These are phyloP conservation scores for Caenorhabditis sp. DNA, from an alignment of 2,888 invertebrate species.

Conservation along the genomic window DNA sequence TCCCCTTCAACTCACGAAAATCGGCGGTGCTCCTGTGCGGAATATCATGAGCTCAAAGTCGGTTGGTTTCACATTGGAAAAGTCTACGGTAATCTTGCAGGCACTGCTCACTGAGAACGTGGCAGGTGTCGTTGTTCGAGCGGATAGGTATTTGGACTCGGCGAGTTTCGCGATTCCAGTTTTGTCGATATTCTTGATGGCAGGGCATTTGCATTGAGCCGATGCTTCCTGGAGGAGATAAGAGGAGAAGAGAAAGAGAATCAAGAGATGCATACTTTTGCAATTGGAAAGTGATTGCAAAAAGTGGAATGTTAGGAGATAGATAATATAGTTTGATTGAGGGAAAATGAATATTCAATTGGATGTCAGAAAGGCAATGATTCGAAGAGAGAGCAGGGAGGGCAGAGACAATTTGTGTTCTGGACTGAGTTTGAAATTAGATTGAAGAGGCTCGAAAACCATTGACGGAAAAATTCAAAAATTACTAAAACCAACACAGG, in stretches of 20 bases:
- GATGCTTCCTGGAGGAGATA: background rate
- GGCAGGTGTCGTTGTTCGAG: background rate
- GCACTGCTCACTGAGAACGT: background rate
- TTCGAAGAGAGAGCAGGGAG: no score
- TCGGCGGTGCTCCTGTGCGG: background rate
- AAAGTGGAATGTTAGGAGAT: no score
- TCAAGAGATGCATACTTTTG: background rate
- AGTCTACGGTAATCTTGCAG: conserved; percentile 1
- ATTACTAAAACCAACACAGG: no score
- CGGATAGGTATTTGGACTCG: background rate
- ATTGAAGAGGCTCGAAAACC: no score
- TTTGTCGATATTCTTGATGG: background rate
- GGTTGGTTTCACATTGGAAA: background rate
- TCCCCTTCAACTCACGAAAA: background rate
- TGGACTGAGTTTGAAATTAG: no score
- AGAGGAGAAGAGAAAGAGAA: background rate
- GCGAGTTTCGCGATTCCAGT: background rate
- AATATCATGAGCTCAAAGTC: conserved; percentile 2
- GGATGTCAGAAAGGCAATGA: no score
- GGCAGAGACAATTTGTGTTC: no score
- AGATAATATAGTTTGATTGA: no score
- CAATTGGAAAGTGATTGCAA: no score
- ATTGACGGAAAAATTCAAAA: no score
- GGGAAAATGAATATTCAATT: no score
- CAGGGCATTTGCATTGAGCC: conserved; percentile 1